A percentile compares a stretch with the other conserved stretches of the same genome.
phyloP scores from a whole-genome alignment of 2,888 invertebrate genomes.

The Synergus umbraculus region DNA sequence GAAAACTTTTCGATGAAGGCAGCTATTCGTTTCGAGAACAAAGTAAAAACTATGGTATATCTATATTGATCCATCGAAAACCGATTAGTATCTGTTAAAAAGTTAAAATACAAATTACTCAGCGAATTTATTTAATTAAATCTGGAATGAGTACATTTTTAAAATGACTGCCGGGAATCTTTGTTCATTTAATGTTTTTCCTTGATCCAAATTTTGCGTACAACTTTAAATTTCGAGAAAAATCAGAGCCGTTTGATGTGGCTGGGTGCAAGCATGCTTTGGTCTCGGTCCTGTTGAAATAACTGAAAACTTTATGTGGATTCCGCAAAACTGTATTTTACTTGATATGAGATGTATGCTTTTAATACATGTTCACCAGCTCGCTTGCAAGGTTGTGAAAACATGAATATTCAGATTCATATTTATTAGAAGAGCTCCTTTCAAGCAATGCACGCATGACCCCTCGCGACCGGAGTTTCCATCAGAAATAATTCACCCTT shows the following conservation, averaged over 20 bases:
- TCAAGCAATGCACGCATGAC: conserved; percentile 41
- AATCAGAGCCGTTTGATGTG: conserved; percentile 43
- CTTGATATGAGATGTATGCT: conserved; percentile 42
- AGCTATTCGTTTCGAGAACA: background rate
- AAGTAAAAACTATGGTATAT: background rate
- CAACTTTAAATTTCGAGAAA: conserved; percentile 25
- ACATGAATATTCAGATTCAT: conserved; percentile 48
- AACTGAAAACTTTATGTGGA: conserved; percentile 43
- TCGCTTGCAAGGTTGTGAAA: conserved; percentile 43
- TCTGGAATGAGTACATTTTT: too few species aligned
- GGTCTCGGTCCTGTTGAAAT: conserved; percentile 21
- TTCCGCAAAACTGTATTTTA: conserved; percentile 43
- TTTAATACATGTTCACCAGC: conserved; percentile 39
- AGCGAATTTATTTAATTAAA: too few species aligned
- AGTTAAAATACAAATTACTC: background rate
- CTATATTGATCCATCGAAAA: background rate
- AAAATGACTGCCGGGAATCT: too few species aligned
- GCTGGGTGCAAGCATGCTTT: conserved; percentile 30
- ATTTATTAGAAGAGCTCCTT: conserved; percentile 47
- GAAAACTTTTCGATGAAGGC: background rate
- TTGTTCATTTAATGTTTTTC: background rate
- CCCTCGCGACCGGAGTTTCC: conserved; percentile 42
- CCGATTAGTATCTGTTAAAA: background rate
- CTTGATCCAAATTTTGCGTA: background rate
- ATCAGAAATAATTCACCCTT: conserved; percentile 45